Conservation (phyloP, 2,888 invertebrate species). For the Lycophotia porphyrea region DNA sequence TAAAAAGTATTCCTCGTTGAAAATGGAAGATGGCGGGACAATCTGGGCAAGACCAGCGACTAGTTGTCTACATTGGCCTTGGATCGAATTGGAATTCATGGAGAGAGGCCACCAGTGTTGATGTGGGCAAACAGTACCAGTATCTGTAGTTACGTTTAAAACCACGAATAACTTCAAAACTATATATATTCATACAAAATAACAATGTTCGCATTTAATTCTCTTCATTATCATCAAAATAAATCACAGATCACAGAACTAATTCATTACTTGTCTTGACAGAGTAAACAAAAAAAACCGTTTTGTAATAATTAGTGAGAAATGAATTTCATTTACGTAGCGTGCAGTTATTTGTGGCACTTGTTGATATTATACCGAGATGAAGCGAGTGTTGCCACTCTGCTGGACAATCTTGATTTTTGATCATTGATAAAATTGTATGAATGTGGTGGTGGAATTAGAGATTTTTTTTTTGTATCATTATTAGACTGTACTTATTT, state of each 20-base stretch:
- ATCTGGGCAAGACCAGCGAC: too few relatives aligned
- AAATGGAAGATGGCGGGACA: too few relatives aligned
- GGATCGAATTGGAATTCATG: too few relatives aligned
- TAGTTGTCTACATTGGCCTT: too few relatives aligned
- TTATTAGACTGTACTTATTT: background rate
- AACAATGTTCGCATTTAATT: background rate
- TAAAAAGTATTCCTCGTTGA: too few relatives aligned
- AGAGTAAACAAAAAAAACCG: constrained; percentile 56
- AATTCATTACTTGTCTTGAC: constrained; percentile 50
- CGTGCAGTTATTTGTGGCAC: constrained; percentile 58
- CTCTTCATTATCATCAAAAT: background rate
- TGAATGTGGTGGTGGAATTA: constrained; percentile 38
- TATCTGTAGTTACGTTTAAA: background rate
- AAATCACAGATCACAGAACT: background rate
- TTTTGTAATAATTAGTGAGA: constrained; percentile 66
- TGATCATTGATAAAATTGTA: constrained; percentile 57
- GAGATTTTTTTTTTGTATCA: constrained; percentile 30
- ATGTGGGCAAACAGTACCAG: too few relatives aligned
- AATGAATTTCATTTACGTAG: constrained; percentile 61
- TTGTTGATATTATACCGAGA: constrained; percentile 52
- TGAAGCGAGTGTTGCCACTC: constrained; percentile 42
- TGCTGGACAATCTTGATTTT: constrained; percentile 56
- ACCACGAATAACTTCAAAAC: background rate
- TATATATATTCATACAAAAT: background rate
- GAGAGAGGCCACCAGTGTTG: too few relatives aligned